Evolutionary conservation across 2,113 vertebrate genomes (phyloP), one percentile per base, ranked within the genome.

Genomic region (Orcinus orca): DNA sequence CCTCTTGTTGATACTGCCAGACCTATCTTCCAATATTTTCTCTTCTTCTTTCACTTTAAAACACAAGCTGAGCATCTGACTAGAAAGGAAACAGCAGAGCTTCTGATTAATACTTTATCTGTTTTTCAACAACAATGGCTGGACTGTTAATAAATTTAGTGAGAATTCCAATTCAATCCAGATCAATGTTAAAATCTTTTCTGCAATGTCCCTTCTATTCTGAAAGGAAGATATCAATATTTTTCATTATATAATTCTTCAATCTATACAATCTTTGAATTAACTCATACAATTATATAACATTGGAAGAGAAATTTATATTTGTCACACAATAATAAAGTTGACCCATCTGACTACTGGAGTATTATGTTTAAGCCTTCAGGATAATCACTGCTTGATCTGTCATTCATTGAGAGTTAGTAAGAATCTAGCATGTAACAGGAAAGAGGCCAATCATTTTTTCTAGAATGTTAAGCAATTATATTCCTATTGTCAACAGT

Each of bases 241-340:
- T 90, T 97, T 98, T 80, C 47, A 97, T 92, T 96, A 83, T 94
- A 68, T 33, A 96, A 65, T 87, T 90, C 26, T 93, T 97, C 58
- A 82, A 33, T n/a, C 31, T 90, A 86, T 44, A 86, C 20, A 87
- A 65, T 63, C 62, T 96, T 93, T 94, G 82, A 97, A 96, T 97
- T 97, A 84, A 63, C 14, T 86, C 50, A 94, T 96, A 93, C 90
- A 96, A 95, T 93, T 94, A 76, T 77, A 85, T 95, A 90, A 67
- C 53, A 44, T 47, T 29, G 11, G 14, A 89, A 85, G 38, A 88
- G 84, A 97, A 90, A 89, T 31, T 94, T 80, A 31, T 95, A 76
- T 95, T 93, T 95, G 53, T 87, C 89, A 93, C 31, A 88, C 74
- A 92, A 68, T 93, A 86, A 55, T 76, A 85, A 87, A 90, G 38